Percentiles rank a stretch among this genome's conserved stretches.
Evolutionary conservation across 2,888 invertebrate genomes (phyloP).

Genomic region (Syritta pipiens): DNA sequence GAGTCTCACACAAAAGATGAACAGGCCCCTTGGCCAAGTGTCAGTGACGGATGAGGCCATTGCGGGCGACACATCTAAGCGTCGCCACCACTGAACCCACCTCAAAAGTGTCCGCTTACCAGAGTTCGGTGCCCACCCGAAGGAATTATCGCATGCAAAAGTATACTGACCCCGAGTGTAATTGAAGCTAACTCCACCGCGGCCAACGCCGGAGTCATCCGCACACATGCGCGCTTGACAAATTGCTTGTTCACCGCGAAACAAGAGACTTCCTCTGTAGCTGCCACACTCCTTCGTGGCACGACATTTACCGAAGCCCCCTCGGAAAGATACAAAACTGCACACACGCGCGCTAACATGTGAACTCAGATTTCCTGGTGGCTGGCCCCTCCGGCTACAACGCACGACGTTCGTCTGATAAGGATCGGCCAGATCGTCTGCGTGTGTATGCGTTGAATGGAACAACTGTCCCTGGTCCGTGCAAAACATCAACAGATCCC

Average conservation of each 20-base stretch:
- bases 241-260: conserved; percentile 51
- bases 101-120: conserved; percentile 9
- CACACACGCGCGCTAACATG: conserved; percentile 54
- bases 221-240: conserved; percentile 44
- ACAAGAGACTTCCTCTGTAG: conserved; percentile 60
- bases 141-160: conserved; percentile 34
- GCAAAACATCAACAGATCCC: conserved; percentile 54
- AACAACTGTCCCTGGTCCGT: conserved; percentile 46
- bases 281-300: conserved; percentile 44
- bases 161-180: conserved; percentile 60
- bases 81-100: background rate
- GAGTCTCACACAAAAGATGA: too few species aligned
- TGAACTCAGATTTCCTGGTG: conserved; percentile 62
- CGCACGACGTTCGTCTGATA: conserved; percentile 48
- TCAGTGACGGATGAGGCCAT: too few species aligned
- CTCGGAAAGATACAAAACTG: conserved; percentile 35
- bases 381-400: conserved; percentile 37
- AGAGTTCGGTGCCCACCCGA: conserved; percentile 6
- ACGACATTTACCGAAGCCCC: conserved; percentile 18
- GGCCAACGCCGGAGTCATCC: conserved; percentile 42
- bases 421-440: conserved; percentile 32
- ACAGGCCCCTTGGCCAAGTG: too few species aligned
- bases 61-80: too few species aligned
- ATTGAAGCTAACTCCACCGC: conserved; percentile 45
- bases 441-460: conserved; percentile 21